Base-by-base conservation (phyloP, 2,797 vertebrate genomes). In the Petrocephalus schoutedeni region DNA sequence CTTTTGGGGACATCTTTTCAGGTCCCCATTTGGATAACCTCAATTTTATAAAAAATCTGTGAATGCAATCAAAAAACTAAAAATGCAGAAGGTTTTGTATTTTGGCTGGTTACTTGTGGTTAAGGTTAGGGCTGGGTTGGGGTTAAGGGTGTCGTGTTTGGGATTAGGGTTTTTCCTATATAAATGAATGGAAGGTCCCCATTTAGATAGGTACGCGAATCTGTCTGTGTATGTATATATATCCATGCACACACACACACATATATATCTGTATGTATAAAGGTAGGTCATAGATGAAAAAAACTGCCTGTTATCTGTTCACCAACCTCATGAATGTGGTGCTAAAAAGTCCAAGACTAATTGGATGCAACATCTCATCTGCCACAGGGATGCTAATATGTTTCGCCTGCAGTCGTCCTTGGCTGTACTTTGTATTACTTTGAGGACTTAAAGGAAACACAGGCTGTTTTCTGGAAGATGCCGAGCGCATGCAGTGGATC, bases 391-490 rank as follows among this genome's bases (percentile, higher is more conserved):
- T 77, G 51, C 67, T 87, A 74, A 36, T 28, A 49, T 57, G 86
- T 51, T 36, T 23, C 56, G 54, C 19, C 45, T 19, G 67, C 23
- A 56, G 86, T 88, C 57, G 41, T 88, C 61, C 86, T 89, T 32
- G 23, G 89, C 36, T 77, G 36, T 41, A 41, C 71, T 45, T 77
- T 77, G 71, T 45, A 77, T n/a, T 77, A 77, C 23, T 77, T 77
- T n/a, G 71, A 45, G 19, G 71, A 77, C 36, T 45, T 77, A 45
- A 41, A 77, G 71, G 36, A 77, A 19, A 77, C 28, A 12, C 71
- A 0, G 19, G 71, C 71, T n/a, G 71, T 36, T 45, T 41, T 36
- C 71, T 45, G 32, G 36, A 14, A 77, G 71, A 45, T 77, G 71
- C 71, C 45, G 16, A 77, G 71, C 14, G 2, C 7, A 16, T 77